phyloP scores from a whole-genome alignment of 1,140 invertebrate species.

The Phthorimaea operculella region DNA sequence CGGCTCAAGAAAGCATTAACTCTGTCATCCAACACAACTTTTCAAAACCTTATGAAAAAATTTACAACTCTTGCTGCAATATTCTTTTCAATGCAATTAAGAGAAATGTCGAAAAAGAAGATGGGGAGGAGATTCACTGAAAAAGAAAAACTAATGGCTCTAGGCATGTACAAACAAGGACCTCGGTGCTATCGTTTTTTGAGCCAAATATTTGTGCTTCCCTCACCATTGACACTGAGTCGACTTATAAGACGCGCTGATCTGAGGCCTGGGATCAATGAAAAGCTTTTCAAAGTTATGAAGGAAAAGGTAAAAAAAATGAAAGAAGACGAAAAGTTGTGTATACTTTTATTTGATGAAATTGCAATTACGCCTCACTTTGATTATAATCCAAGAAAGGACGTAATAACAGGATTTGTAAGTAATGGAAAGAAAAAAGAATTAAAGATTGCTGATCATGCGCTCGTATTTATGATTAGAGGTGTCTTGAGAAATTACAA shows the following conservation, averaged over 20 bases:
- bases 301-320: too few species aligned
- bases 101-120: slow-evolving; percentile 7
- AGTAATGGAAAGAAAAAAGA: slow-evolving; percentile 24
- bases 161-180: slow-evolving; percentile 11
- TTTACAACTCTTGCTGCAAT: too few species aligned
- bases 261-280: slow-evolving; percentile 18
- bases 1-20: too few species aligned
- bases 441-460: too few species aligned
- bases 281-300: too few species aligned
- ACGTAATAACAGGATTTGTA: slow-evolving; percentile 26
- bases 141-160: slow-evolving; percentile 14
- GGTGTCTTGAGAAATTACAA: too few species aligned
- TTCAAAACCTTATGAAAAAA: too few species aligned
- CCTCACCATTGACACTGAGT: slow-evolving; percentile 9
- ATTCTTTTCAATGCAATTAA: too few species aligned
- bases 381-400: slow-evolving; percentile 27
- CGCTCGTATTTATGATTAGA: too few species aligned
- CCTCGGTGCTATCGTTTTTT: slow-evolving; percentile 17
- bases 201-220: slow-evolving; percentile 15
- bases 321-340: too few species aligned
- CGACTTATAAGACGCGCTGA: slow-evolving; percentile 10
- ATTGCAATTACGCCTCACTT: slow-evolving; percentile 19
- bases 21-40: too few species aligned
- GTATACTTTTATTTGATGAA: too few species aligned
- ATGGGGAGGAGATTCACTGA: slow-evolving; percentile 10